Percentiles rank a stretch among this genome's conserved stretches.
Evolutionary conservation across 1,140 invertebrate species (phyloP).

Genomic region (Bombus breviceps): DNA sequence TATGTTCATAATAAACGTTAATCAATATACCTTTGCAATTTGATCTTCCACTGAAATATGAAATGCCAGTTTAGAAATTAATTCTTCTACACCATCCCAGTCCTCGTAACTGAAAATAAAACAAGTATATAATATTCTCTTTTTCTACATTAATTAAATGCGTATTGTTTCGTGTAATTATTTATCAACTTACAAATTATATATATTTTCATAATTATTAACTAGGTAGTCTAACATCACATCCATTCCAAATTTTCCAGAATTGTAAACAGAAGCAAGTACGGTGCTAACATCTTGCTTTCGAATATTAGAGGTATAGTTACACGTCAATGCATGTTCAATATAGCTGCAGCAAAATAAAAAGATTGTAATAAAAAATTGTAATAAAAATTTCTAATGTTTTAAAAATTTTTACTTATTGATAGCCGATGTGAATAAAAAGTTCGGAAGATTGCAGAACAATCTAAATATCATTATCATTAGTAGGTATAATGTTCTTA

Average conservation of each 20-base stretch:
- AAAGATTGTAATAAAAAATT: not conserved
- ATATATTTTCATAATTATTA: conserved; percentile 74
- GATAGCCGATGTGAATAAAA: no score
- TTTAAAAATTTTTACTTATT: no score
- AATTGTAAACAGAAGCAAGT: conserved; percentile 79
- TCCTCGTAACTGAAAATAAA: conserved; percentile 64
- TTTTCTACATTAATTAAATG: not conserved
- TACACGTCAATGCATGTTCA: not conserved
- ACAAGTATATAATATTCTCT: not conserved
- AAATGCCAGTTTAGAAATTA: conserved; percentile 63
- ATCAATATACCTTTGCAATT: conserved; percentile 63
- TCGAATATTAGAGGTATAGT: conserved; percentile 18
- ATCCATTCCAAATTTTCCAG: conserved; percentile 80
- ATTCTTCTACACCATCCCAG: conserved; percentile 59
- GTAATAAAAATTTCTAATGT: no score
- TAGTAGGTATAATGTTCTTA: no score
- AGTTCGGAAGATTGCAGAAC: no score
- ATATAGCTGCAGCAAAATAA: not conserved
- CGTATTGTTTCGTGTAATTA: conserved; percentile 69
- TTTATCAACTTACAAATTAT: no score
- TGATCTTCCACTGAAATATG: conserved; percentile 61
- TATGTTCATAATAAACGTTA: not conserved
- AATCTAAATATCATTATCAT: no score
- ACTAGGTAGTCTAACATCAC: conserved; percentile 83
- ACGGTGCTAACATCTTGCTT: conserved; percentile 62